Base-by-base conservation (phyloP, 2,797 vertebrate genomes). In the Arremon brunneinucha region DNA sequence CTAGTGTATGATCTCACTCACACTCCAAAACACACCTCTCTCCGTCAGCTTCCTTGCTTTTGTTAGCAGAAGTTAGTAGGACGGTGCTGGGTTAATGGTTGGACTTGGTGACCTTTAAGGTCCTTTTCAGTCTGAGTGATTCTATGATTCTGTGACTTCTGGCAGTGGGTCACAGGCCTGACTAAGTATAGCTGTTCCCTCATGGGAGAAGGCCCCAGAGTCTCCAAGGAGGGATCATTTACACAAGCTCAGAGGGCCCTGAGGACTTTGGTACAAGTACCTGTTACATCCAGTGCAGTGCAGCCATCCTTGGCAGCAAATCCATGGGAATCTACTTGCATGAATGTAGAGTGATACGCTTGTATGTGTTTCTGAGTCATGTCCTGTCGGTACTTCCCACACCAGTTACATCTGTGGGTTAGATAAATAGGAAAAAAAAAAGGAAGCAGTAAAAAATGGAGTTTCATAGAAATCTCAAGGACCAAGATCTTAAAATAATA, bases 311-410 rank as follows among this genome's bases (percentile, higher is more conserved):
- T 70, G 63, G 21, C 70, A 89, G 59, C 30, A 90, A 79, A 76
- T 87, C 3, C 71, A 67, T 82, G 70, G 59, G 68, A 93, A 87
- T 84, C 86, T 43, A 50, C 67, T 75, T 84, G 59, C 23, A 15
- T 74, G 74, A 91, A 91, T 49, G 49, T 80, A 46, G 44, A 67
- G 41, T 67, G 34, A 77, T 74, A 53, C 0, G 9, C 41, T 90
- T 76, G n/a, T 76, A 37, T 69, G 74, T 84, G 35, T 82, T 87
- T 94, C 90, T 96, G 94, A 96, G 89, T 95, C 89, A 95, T 11
- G 46, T 95, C 94, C 81, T 83, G 91, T 85, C 6, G 26, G 64
- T 83, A 89, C 87, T 95, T 95, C 55, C 81, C 0, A 0, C 52
- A 85, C 19, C 37, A 87, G 78, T 83, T 74, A 83, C 34, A 44